Evolutionary conservation across 2,888 invertebrate species (phyloP), one percentile per base, ranked within the genome.

Genomic region (Argyra leucocephala): DNA sequence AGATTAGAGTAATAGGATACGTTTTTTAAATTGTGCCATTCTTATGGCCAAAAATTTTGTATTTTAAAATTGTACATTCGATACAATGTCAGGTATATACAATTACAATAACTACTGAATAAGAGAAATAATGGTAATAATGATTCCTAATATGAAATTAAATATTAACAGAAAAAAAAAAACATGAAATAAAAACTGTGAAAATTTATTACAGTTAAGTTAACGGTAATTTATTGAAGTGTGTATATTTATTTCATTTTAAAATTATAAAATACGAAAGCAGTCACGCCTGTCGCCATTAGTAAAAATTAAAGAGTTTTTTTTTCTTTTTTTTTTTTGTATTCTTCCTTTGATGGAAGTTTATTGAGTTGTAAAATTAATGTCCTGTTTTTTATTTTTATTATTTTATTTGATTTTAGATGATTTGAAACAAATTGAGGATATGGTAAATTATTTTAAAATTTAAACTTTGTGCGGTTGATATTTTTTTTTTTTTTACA

Each of bases 341-440:
- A 37, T 37, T 37, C 12, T 26, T 26, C 4, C 12, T 48, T 18
- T 48, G 18, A 48, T 18, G 48, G 48, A 48, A 48, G 48, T 48
- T 48, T 48, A 48, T 48, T 48, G 48, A 48, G 48, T 48, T 48
- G 48, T 48, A 48, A 48, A 48, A 48, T 48, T 48, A 9, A 48
- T 48, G 48, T 48, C 18, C 48, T 48, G 48, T 48, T 10, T 37
- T 10, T 37, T 37, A 9, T 37, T 37, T 37, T 37, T 37, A 12
- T 37, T 37, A 9, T 26, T 26, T n/a, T n/a, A n/a, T n/a, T n/a
- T n/a, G n/a, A n/a, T 31, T 31, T 31, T 31, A 31, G 12, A 31
- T 10, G 31, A 31, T 10, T 31, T 31, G 31, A 31, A 31, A 12
- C 31, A 31, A 31, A 31, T 31, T 10, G 9, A 12, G 31, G 31